Base-by-base conservation (phyloP, 2,888 invertebrate genomes). In the Agrochola lychnidis region DNA sequence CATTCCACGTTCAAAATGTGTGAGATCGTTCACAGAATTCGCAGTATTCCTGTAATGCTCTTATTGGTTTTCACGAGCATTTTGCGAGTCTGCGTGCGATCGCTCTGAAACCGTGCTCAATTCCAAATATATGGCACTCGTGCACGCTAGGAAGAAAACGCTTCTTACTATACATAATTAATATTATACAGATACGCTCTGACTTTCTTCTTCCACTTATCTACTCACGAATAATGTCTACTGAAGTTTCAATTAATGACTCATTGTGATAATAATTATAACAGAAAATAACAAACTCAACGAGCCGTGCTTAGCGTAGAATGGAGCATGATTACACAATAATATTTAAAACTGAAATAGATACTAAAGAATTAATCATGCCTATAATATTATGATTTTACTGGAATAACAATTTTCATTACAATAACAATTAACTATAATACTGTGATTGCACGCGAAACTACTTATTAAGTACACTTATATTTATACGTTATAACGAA, bases 131-230 rank as follows among this genome's bases (percentile, higher is more conserved):
- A 85, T 90, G 87, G 90, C 94, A 94, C 94, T 91, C 90, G 91
- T 92, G 94, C 95, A 95, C 93, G 93, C 93, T 92, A 92, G 87
- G 90, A 91, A 84, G 86, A 75, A 80, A 82, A 86, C 74, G 86
- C 87, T 86, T 81, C 67, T 77, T 77, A 81, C 70, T 73, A 86
- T 77, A 69, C 61, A 67, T 77, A 83, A 73, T 61, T 78, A 81
- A 68, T 83, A 86, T 76, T 76, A 85, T 80, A 78, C 86, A 88
- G 88, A 89, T 87, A 86, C 82, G 86, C 88, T 88, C 87, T 84
- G 84, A 87, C 85, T 83, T 83, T 89, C 78, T 81, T 88, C 82
- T 83, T 80, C 83, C 87, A 89, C 87, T 72, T 83, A 77, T 81
- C 81, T 79, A 86, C 78, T 82, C 82, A 86, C 73, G 70, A 81